Evolutionary conservation across 2,113 vertebrate species (phyloP).

Genomic region (Lathamus discolor): DNA sequence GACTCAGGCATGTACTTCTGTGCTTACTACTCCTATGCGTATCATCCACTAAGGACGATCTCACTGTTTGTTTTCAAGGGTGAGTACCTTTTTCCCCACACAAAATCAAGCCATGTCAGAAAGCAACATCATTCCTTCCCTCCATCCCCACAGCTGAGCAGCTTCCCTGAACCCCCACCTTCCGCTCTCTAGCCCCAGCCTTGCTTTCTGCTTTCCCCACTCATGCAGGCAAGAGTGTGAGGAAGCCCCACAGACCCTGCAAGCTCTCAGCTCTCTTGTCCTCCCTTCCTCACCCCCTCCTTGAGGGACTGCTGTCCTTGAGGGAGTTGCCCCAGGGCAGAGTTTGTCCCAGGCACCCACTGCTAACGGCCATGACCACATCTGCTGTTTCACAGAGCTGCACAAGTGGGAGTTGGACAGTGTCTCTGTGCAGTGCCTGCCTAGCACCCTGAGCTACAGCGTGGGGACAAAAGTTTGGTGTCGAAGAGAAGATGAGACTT

Average conservation of each 20-base stretch:
- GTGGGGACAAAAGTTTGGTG: accelerated
- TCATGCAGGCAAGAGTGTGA: accelerated
- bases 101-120: background rate
- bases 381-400: background rate
- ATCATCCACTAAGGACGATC: background rate
- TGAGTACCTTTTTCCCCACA: conserved; percentile 18
- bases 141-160: background rate
- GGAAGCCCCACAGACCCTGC: background rate
- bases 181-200: background rate
- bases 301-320: accelerated
- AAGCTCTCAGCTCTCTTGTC: background rate
- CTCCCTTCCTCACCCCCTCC: background rate
- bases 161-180: background rate
- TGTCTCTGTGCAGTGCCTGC: background rate
- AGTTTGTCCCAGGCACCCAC: background rate
- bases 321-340: background rate
- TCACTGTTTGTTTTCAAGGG: conserved; percentile 61
- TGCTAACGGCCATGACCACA: background rate
- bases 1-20: conserved; percentile 62
- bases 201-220: accelerated
- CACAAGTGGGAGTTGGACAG: background rate
- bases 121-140: background rate
- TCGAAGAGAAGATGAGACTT: accelerated
- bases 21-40: accelerated
- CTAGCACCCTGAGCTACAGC: accelerated